Evolutionary conservation across 2,113 vertebrate species (phyloP).

Genomic region (Epinephelus cyanopodus): DNA sequence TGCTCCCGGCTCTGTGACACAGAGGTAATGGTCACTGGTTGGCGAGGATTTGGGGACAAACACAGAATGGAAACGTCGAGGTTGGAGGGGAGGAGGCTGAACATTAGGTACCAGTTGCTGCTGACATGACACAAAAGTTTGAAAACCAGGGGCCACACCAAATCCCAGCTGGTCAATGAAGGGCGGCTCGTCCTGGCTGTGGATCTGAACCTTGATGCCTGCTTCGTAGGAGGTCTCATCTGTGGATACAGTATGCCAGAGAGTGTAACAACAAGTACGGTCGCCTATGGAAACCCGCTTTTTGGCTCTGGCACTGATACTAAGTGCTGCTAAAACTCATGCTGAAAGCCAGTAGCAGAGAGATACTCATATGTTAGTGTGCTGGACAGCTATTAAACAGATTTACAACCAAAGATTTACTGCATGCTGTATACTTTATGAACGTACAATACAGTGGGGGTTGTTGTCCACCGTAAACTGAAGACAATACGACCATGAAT

Average conservation of each 20-base stretch:
- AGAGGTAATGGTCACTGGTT: constrained; percentile 42
- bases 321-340: background rate
- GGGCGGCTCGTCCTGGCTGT: constrained; percentile 88
- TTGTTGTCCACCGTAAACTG: constrained; percentile 29
- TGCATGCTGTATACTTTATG: constrained; percentile 30
- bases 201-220: constrained; percentile 90
- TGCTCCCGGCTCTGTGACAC: constrained; percentile 63
- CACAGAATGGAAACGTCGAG: constrained; percentile 49
- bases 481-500: constrained; percentile 39
- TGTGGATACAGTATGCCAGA: constrained; percentile 83
- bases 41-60: constrained; percentile 50
- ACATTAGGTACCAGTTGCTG: constrained; percentile 87
- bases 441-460: background rate
- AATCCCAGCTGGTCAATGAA: constrained; percentile 90
- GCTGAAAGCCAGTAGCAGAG: constrained; percentile 19
- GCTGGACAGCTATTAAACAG: background rate
- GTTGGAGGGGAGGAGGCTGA: constrained; percentile 64
- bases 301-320: constrained; percentile 21
- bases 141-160: constrained; percentile 89
- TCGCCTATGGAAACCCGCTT: constrained; percentile 22
- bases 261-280: constrained; percentile 55
- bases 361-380: constrained; percentile 16
- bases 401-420: constrained; percentile 47
- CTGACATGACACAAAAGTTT: constrained; percentile 94
- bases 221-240: constrained; percentile 92